phyloP scores from a whole-genome alignment of 2,888 invertebrate genomes.

The Drosophila trichaetosa region DNA sequence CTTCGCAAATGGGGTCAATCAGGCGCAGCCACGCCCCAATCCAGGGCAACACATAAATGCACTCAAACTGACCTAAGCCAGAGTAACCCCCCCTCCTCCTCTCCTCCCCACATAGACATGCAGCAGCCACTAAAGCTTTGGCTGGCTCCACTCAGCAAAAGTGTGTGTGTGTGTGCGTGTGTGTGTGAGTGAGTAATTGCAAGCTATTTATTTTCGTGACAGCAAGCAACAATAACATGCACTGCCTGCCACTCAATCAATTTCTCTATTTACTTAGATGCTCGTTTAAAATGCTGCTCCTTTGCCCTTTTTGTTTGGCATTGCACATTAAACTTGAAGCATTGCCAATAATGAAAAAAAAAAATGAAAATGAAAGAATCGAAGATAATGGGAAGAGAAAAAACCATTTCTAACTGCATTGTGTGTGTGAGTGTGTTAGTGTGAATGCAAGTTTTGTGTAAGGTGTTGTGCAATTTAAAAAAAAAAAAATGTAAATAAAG shows the following conservation, averaged over 20 bases:
- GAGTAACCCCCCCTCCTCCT: neutral
- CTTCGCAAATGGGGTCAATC: constrained; percentile 49
- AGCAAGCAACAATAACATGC: constrained; percentile 15
- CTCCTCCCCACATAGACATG: neutral
- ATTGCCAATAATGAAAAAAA: constrained; percentile 56
- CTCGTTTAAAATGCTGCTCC: constrained; percentile 7
- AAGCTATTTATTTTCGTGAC: constrained; percentile 50
- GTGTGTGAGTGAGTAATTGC: constrained; percentile 34
- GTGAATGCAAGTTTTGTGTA: constrained; percentile 7
- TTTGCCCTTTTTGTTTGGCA: constrained; percentile 18
- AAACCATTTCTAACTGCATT: constrained; percentile 37
- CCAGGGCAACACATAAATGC: constrained; percentile 9
- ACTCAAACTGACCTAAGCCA: constrained; percentile 27
- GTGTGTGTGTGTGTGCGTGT: constrained; percentile 10
- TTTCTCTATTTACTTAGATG: constrained; percentile 15
- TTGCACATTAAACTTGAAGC: constrained; percentile 52
- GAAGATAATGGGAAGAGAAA: constrained; percentile 13
- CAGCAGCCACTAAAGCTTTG: neutral
- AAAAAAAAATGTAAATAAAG: neutral
- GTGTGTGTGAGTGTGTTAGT: constrained; percentile 9
- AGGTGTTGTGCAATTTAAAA: constrained; percentile 46
- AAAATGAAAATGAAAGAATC: constrained; percentile 27
- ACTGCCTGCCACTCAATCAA: constrained; percentile 2
- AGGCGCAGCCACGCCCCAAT: constrained; percentile 44
- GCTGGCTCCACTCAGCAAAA: neutral